phyloP scores from a whole-genome alignment of 2,888 invertebrate genomes.

The Agrotis puta region DNA sequence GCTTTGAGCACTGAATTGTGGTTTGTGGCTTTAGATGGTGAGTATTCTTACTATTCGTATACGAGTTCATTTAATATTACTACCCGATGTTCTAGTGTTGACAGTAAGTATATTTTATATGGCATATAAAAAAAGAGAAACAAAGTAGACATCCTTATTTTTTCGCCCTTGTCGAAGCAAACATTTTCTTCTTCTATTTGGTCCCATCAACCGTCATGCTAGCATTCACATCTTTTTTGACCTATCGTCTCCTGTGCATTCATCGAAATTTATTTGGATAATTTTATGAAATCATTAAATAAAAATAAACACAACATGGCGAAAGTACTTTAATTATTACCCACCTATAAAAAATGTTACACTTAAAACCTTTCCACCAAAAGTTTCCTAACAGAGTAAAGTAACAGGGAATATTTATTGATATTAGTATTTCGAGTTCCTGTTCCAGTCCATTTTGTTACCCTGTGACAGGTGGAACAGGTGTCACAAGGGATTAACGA shows the following conservation, averaged over 20 bases:
- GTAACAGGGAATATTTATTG: slow-evolving; percentile 43
- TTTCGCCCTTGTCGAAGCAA: neutral
- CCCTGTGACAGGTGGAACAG: slow-evolving; percentile 35
- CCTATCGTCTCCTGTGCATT: no score
- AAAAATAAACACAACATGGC: neutral
- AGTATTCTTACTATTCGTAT: neutral
- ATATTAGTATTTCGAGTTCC: slow-evolving; percentile 44
- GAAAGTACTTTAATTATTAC: neutral
- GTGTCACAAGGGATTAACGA: slow-evolving; percentile 47
- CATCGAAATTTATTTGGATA: neutral
- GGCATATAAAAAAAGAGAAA: neutral
- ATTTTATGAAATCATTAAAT: neutral
- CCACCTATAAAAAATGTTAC: slow-evolving; percentile 18
- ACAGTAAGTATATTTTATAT: no score
- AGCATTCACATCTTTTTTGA: neutral
- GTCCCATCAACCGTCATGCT: neutral
- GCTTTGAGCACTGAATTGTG: slow-evolving; percentile 16
- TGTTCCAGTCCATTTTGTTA: slow-evolving; percentile 35
- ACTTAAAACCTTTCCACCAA: slow-evolving; percentile 4
- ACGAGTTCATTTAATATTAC: no score
- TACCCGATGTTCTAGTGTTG: no score
- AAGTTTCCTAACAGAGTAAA: slow-evolving; percentile 29
- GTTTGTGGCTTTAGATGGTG: neutral
- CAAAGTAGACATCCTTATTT: neutral
- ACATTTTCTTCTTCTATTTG: neutral